Percentiles rank a stretch among this genome's conserved stretches.
These are phyloP conservation scores for Hydrocynus forskahlii DNA, from an alignment of 2,797 vertebrate species.

Conservation along the genomic window DNA sequence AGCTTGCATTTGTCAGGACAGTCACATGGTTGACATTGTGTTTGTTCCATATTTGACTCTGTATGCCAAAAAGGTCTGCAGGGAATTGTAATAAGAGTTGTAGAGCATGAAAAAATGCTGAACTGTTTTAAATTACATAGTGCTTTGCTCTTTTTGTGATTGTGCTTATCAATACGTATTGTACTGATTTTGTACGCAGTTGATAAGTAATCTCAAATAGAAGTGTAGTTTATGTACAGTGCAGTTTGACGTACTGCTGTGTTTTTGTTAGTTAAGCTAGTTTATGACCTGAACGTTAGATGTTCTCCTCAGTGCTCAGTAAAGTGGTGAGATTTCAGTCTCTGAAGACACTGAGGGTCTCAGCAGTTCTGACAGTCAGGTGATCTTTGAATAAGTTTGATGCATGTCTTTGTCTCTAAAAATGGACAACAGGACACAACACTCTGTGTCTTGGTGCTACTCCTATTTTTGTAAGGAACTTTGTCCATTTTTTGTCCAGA, in stretches of 20 bases:
- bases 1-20: not conserved
- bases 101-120: not conserved
- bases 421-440: not conserved
- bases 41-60: slow-evolving; percentile 2
- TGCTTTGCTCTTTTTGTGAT: not conserved
- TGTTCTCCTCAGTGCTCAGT: too few species aligned
- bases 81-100: not conserved
- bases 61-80: not conserved
- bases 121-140: not conserved
- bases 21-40: slow-evolving; percentile 5
- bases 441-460: not conserved
- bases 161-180: not conserved
- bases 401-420: not conserved
- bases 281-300: too few species aligned
- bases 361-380: too few species aligned
- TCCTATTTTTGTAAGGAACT: not conserved
- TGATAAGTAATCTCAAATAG: not conserved
- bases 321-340: too few species aligned
- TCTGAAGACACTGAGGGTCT: too few species aligned
- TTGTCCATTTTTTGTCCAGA: not conserved
- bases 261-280: too few species aligned
- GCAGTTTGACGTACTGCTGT: too few species aligned
- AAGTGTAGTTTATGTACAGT: not conserved
- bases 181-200: not conserved
- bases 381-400: too few species aligned